A percentile compares a stretch with the other conserved stretches of the same genome.
Conservation (phyloP, 2,888 invertebrate species). For the Sphecodes monilicornis region DNA sequence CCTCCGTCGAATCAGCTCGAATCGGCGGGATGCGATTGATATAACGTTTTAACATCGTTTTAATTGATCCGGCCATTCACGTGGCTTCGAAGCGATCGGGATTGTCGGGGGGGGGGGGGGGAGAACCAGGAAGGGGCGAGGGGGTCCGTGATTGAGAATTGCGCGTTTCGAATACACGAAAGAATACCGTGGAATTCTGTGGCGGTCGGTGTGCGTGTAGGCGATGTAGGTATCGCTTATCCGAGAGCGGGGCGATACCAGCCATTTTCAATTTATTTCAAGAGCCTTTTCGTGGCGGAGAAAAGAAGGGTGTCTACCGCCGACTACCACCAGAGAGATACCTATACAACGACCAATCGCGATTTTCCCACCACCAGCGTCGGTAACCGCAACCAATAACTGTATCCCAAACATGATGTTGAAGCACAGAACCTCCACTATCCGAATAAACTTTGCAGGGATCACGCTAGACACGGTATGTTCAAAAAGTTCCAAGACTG, state of each 20-base stretch:
- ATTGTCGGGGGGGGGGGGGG: not conserved
- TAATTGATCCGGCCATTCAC: constrained; percentile 60
- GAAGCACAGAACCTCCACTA: not conserved
- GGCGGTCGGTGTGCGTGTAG: constrained; percentile 66
- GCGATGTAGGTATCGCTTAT: constrained; percentile 78
- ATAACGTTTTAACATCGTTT: constrained; percentile 52
- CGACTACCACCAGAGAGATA: not conserved
- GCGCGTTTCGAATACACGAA: constrained; percentile 63
- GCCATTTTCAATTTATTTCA: constrained; percentile 83
- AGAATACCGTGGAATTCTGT: constrained; percentile 52
- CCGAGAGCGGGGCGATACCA: constrained; percentile 77
- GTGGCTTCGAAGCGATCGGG: constrained; percentile 33
- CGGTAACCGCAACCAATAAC: not conserved
- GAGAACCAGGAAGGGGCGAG: not conserved
- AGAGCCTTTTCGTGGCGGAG: constrained; percentile 79
- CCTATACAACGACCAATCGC: constrained; percentile 9
- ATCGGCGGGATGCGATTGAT: constrained; percentile 22
- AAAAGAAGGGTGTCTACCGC: constrained; percentile 72
- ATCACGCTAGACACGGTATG: too few species aligned
- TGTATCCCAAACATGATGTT: not conserved
- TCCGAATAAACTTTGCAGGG: not conserved
- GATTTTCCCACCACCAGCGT: not conserved
- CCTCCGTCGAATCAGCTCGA: not conserved
- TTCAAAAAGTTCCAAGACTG: too few species aligned
- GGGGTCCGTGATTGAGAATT: constrained; percentile 45